These are phyloP conservation scores for Sitta europaea DNA, from an alignment of 2,113 vertebrate species.

Conservation along the genomic window DNA sequence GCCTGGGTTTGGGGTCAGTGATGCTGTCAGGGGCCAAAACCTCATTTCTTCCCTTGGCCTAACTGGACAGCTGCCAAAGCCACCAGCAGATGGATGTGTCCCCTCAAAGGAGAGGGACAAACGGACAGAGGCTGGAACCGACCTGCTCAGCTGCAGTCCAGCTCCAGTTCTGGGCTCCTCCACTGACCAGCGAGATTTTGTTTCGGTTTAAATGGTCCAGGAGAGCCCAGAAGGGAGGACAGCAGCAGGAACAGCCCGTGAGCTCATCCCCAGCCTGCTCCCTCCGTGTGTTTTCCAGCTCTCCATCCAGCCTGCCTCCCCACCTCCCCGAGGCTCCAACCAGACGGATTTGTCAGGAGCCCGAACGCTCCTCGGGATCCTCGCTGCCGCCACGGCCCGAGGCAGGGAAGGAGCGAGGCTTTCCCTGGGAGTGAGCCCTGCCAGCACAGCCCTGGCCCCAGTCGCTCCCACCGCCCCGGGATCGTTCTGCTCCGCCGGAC, in stretches of 20 bases:
- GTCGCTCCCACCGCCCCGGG: not conserved
- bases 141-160: not conserved
- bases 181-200: not conserved
- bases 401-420: not conserved
- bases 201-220: not conserved
- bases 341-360: not conserved
- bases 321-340: not conserved
- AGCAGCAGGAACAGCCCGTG: not conserved
- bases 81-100: fast-evolving
- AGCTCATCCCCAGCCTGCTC: not conserved
- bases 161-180: not conserved
- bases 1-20: fast-evolving
- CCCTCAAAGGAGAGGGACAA: not conserved
- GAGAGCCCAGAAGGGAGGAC: not conserved
- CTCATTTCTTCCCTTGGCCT: not conserved
- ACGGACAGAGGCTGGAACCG: not conserved
- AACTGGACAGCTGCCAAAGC: not conserved
- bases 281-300: not conserved
- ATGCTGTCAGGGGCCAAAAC: not conserved
- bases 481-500: slow-evolving; percentile 41
- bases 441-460: not conserved
- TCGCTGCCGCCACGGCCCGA: too few species aligned
- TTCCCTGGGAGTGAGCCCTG: not conserved
- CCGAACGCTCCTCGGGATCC: too few species aligned
- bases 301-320: not conserved